Evolutionary conservation across 2,113 vertebrate genomes (phyloP), one percentile per base, ranked within the genome.

Genomic region (Colossoma macropomum): DNA sequence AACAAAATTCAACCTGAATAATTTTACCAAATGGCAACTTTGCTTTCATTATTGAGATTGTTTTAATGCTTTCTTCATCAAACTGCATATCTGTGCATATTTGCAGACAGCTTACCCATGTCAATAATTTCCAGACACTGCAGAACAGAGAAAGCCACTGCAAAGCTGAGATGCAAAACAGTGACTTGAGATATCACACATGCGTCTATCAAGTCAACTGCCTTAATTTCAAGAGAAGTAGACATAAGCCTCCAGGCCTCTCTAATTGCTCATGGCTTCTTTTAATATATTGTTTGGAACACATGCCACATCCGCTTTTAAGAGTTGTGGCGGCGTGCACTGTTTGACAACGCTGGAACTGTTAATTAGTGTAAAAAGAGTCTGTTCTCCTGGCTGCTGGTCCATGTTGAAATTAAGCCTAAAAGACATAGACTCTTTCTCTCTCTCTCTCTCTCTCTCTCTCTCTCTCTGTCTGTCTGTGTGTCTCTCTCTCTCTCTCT

Each of bases 401-500:
- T 48, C 48, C 30, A n/a, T 75, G 38, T 6, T 41, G 62, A 82
- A 75, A 75, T 82, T 19, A 34, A 62, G 27, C 45, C 71, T 23
- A 75, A 52, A 32, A 12, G 27, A 56, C 63, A 70, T 45, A 0
- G 10, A 56, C 62, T 54, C 48, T 50, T 8, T 50, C 10, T 38
- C 19, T 82, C 28, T 75, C 30, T 38, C 54, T 82, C 69, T 73
- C 70, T 74, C 69, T 74, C 70, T 63, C 34, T 73, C 56, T 66
- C 69, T 76, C 54, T 76, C 27, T 77, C 56, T 38, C 75, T 60
- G n/a, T n/a, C n/a, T n/a, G n/a, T 79, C 56, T 38, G 54, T 60
- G 60, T 78, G 0, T 13, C 30, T 77, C 16, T 66, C 12, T 45
- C 60, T 45, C 56, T 66, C 69, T 76, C 54, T 76, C 27, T 77